Conservation (phyloP, 2,113 vertebrate species). For the Kryptolebias marmoratus region DNA sequence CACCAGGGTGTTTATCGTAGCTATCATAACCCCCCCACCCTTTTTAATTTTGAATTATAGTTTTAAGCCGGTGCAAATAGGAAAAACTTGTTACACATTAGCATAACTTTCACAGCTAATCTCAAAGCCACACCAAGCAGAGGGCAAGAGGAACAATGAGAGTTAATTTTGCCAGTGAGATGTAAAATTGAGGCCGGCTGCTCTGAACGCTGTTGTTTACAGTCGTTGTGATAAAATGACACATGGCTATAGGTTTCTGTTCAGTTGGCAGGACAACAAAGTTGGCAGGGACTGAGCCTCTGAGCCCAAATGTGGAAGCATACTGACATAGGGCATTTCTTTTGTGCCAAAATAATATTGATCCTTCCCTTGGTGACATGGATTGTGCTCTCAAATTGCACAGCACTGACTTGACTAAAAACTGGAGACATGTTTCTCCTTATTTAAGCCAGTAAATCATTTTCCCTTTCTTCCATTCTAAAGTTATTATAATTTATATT, state of each 20-base stretch:
- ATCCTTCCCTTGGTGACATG: slow-evolving; percentile 15
- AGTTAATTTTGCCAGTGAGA: slow-evolving; percentile 18
- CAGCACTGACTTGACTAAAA: neutral
- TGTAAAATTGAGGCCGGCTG: neutral
- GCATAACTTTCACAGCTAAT: slow-evolving; percentile 35
- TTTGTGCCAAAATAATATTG: slow-evolving; percentile 47
- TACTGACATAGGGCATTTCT: slow-evolving; percentile 43
- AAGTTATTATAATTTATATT: neutral
- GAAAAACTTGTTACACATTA: slow-evolving; percentile 14
- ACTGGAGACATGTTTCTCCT: neutral
- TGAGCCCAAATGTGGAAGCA: slow-evolving; percentile 19
- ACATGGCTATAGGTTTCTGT: slow-evolving; percentile 27
- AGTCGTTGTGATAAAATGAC: slow-evolving; percentile 6
- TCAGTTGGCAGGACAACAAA: slow-evolving; percentile 27
- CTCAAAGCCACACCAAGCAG: slow-evolving; percentile 15
- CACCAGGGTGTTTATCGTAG: slow-evolving; percentile 7
- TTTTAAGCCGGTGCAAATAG: slow-evolving; percentile 1
- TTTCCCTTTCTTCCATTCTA: neutral
- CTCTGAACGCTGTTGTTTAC: slow-evolving; percentile 23
- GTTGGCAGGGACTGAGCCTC: slow-evolving; percentile 15
- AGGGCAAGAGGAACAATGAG: slow-evolving; percentile 29
- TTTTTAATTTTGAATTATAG: neutral
- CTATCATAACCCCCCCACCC: slow-evolving; percentile 13
- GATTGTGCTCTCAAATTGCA: slow-evolving; percentile 27
- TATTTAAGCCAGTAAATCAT: neutral